Conservation (phyloP, 2,888 invertebrate species). For the Andrena hattorfiana region DNA sequence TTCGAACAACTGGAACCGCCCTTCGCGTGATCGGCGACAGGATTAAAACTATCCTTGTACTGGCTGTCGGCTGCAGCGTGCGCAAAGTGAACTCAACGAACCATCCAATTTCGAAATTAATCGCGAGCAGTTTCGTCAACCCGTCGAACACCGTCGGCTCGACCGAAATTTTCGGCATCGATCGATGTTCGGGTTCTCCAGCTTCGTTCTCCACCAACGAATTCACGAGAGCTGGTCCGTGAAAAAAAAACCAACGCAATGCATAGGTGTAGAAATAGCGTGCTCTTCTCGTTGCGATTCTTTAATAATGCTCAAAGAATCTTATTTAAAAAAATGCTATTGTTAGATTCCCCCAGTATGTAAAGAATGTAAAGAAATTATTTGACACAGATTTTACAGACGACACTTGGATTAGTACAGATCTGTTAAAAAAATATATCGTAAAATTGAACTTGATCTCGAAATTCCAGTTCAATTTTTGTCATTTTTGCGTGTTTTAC, state of each 20-base stretch:
- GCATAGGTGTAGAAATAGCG: constrained; percentile 6
- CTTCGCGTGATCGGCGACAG: constrained; percentile 18
- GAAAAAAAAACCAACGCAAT: constrained; percentile 25
- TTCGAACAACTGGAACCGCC: background rate
- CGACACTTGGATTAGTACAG: too few species aligned
- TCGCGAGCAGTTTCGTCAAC: constrained; percentile 32
- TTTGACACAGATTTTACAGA: too few species aligned
- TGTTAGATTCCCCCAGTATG: constrained; percentile 1
- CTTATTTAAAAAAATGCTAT: background rate
- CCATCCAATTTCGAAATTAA: constrained; percentile 51
- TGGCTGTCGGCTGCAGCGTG: constrained; percentile 21
- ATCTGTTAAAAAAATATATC: too few species aligned
- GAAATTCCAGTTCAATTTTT: too few species aligned
- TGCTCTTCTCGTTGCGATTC: background rate
- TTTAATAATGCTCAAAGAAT: too few species aligned
- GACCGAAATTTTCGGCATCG: constrained; percentile 19
- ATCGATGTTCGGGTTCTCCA: constrained; percentile 2
- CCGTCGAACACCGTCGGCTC: constrained; percentile 9
- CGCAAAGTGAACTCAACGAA: constrained; percentile 16
- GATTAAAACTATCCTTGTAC: constrained; percentile 51
- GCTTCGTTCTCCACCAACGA: background rate
- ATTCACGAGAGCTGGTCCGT: constrained; percentile 13
- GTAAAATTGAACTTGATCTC: too few species aligned
- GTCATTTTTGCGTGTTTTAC: too few species aligned
- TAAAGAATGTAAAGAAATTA: too few species aligned